Percentiles rank a stretch among this genome's conserved stretches.
These are phyloP conservation scores for Riptortus pedestris DNA, from an alignment of 1,140 invertebrate genomes.

Conservation along the genomic window DNA sequence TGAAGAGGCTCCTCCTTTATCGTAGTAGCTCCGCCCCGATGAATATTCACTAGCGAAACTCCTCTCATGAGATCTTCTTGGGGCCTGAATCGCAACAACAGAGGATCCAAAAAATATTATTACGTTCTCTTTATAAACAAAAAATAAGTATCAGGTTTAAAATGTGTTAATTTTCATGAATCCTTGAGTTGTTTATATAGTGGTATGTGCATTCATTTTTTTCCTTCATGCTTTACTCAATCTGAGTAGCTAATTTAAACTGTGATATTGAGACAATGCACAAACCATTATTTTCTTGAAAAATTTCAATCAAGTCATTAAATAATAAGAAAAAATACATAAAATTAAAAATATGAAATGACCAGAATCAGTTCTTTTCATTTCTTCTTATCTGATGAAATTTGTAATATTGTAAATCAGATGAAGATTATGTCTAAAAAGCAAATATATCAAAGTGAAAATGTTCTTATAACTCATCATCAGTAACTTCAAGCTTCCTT, in stretches of 20 bases:
- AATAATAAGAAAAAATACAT: no score
- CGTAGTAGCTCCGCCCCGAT: conserved; percentile 18
- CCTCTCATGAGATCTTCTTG: conserved; percentile 23
- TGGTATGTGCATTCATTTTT: neutral
- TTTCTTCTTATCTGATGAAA: no score
- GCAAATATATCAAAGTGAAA: no score
- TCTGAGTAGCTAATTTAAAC: neutral
- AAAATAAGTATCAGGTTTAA: neutral
- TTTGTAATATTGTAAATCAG: no score
- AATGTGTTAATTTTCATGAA: neutral
- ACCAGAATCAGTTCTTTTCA: no score
- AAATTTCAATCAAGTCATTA: neutral
- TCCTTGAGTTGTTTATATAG: no score
- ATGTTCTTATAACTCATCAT: no score
- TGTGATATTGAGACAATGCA: neutral
- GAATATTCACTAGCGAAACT: conserved; percentile 16
- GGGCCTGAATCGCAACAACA: conserved; percentile 9
- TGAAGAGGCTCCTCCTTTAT: conserved; percentile 17
- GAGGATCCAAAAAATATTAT: conserved; percentile 1
- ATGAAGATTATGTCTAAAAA: no score
- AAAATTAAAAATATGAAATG: no score
- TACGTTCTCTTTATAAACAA: neutral
- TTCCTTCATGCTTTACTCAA: neutral
- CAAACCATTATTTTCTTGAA: neutral
- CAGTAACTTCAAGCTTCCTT: no score